These are phyloP conservation scores for Corythornis cristatus DNA, from an alignment of 2,113 vertebrate species.

Conservation along the genomic window DNA sequence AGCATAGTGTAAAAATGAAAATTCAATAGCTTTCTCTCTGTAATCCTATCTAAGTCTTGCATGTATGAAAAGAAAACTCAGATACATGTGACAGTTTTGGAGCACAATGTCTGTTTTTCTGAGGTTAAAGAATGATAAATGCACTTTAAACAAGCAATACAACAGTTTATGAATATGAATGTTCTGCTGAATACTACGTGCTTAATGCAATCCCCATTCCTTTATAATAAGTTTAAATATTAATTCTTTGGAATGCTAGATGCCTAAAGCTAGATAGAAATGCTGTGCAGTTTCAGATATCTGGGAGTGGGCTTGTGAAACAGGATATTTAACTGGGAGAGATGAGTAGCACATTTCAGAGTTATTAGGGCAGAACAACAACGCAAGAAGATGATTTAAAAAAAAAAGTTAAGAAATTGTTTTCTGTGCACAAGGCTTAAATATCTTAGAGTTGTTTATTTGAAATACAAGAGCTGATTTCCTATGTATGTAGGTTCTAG, in stretches of 20 bases:
- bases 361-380: slow-evolving; percentile 72
- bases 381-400: slow-evolving; percentile 55
- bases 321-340: slow-evolving; percentile 79
- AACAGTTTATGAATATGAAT: slow-evolving; percentile 69
- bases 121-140: slow-evolving; percentile 64
- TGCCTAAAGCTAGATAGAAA: slow-evolving; percentile 81
- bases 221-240: slow-evolving; percentile 85
- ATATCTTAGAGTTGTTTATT: slow-evolving; percentile 60
- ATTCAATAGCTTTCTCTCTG: slow-evolving; percentile 53
- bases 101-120: slow-evolving; percentile 36
- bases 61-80: slow-evolving; percentile 51
- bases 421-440: slow-evolving; percentile 67
- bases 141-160: slow-evolving; percentile 58
- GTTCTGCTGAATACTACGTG: slow-evolving; percentile 76
- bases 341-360: slow-evolving; percentile 77
- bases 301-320: slow-evolving; percentile 81
- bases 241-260: slow-evolving; percentile 84
- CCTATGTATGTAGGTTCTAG: slow-evolving; percentile 38
- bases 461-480: slow-evolving; percentile 22
- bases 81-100: slow-evolving; percentile 52
- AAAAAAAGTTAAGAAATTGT: slow-evolving; percentile 66
- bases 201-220: slow-evolving; percentile 76
- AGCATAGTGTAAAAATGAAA: slow-evolving; percentile 66
- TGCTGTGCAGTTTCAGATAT: slow-evolving; percentile 78
- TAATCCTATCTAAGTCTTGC: slow-evolving; percentile 54